Evolutionary conservation across 2,113 vertebrate genomes (phyloP), one percentile per base, ranked within the genome.

Genomic region (Chaetura pelagica): DNA sequence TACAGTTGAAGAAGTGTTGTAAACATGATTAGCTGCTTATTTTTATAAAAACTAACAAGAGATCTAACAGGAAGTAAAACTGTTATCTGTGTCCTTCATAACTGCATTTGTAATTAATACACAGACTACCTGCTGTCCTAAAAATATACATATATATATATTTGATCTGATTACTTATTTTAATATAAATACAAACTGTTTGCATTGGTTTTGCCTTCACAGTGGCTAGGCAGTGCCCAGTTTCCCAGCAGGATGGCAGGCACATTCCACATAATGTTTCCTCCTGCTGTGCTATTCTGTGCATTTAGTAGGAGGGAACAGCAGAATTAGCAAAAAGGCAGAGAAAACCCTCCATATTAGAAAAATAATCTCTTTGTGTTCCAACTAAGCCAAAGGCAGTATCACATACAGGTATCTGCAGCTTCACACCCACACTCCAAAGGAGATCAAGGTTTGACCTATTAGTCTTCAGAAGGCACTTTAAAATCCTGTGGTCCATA

Each of bases 391-490:
- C 62, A 73, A 55, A 64, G 32, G 19, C 15, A 72, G 27, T 54
- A 51, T 58, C 54, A 85, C 62, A 40, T 32, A 78, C 59, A 81
- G 55, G 46, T 87, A 68, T 52, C 64, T 78, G 21, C 44, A 94
- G 62, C 57, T 91, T 68, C 74, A 82, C 51, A 58, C 59, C 49
- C 74, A 57, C 51, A 59, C 46, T 89, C 71, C 40, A 76, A 61
- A 96, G 74, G 12, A 76, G 34, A 66, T 35, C 32, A 59, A 91
- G 71, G 55, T 87, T 96, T 94, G 49, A 82, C 71, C 44, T 55
- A 30, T 61, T 27, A 21, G 19, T 72, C n/a, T 82, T 89, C 81
- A 85, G 67, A 93, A 66, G 16, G 26, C 19, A 57, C 51, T 95
- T 92, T 18, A 67, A 76, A 96, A 89, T 69, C 48, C 51, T 85